These are phyloP conservation scores for Tychaedon coryphoeus DNA, from an alignment of 2,113 vertebrate genomes.

Conservation along the genomic window DNA sequence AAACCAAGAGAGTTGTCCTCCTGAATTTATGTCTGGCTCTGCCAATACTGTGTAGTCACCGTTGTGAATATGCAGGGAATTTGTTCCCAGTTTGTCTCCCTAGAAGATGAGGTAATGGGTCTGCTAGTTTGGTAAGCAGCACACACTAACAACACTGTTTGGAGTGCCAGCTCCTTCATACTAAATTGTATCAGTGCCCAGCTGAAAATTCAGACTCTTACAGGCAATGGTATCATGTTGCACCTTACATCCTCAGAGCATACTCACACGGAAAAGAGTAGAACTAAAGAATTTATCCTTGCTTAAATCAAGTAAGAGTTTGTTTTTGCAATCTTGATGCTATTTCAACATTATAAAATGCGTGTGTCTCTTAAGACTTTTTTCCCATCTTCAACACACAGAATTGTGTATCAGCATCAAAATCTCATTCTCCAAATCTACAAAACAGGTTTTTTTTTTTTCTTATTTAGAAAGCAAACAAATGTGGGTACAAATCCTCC, in stretches of 20 bases:
- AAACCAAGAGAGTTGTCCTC: neutral
- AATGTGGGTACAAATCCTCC: neutral
- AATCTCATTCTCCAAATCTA: neutral
- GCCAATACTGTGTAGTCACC: rapidly evolving
- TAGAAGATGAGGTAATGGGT: neutral
- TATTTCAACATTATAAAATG: neutral
- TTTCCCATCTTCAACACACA: neutral
- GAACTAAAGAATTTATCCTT: neutral
- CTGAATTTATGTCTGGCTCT: neutral
- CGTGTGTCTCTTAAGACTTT: neutral
- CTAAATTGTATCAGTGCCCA: neutral
- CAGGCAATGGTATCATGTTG: neutral
- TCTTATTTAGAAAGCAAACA: neutral
- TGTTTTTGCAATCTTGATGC: neutral
- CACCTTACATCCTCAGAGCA: neutral
- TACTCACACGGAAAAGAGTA: rapidly evolving
- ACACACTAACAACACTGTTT: neutral
- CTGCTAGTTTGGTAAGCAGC: neutral
- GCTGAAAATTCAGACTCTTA: neutral
- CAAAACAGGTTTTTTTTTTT: rapidly evolving
- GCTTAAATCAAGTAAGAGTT: neutral
- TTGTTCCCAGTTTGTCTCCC: neutral
- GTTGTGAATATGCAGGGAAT: neutral
- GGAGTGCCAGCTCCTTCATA: neutral
- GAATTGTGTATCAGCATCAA: neutral